Conservation (phyloP, 53 echinoderm and acorn worm genomes). For the Luidia sarsii region DNA sequence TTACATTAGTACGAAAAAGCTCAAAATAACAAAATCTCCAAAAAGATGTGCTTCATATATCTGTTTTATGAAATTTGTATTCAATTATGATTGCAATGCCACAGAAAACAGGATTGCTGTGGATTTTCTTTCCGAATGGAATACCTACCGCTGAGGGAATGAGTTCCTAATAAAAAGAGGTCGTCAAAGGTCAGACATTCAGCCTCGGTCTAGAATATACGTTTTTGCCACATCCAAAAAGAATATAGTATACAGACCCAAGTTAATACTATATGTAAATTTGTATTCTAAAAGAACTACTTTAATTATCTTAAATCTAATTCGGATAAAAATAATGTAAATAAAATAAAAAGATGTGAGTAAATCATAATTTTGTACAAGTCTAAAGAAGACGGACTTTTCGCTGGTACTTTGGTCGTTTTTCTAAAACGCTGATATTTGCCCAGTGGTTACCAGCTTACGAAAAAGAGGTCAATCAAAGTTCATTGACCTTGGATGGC, state of each 20-base stretch:
- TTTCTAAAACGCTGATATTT: too few relatives aligned
- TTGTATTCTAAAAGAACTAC: too few relatives aligned
- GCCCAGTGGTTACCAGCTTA: background rate
- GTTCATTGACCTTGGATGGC: conserved; percentile 54
- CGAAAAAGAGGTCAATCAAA: conserved; percentile 40
- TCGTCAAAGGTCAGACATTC: conserved; percentile 1
- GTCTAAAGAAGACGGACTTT: too few relatives aligned
- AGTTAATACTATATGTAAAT: too few relatives aligned
- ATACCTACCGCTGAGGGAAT: conserved; percentile 24
- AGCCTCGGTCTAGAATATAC: conserved; percentile 20
- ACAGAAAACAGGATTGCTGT: conserved; percentile 1
- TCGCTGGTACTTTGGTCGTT: too few relatives aligned
- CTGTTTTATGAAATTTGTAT: background rate
- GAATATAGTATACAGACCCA: too few relatives aligned
- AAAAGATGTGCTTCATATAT: background rate
- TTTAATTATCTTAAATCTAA: too few relatives aligned
- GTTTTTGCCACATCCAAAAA: too few relatives aligned
- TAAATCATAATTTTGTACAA: too few relatives aligned
- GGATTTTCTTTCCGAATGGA: conserved; percentile 7
- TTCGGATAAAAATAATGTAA: too few relatives aligned
- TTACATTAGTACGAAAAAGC: background rate
- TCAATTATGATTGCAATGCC: background rate
- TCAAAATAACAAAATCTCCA: background rate
- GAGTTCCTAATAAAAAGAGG: conserved; percentile 17
- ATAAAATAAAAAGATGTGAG: too few relatives aligned